phyloP scores from a whole-genome alignment of 1,140 invertebrate species.

The Heterodera carotae region DNA sequence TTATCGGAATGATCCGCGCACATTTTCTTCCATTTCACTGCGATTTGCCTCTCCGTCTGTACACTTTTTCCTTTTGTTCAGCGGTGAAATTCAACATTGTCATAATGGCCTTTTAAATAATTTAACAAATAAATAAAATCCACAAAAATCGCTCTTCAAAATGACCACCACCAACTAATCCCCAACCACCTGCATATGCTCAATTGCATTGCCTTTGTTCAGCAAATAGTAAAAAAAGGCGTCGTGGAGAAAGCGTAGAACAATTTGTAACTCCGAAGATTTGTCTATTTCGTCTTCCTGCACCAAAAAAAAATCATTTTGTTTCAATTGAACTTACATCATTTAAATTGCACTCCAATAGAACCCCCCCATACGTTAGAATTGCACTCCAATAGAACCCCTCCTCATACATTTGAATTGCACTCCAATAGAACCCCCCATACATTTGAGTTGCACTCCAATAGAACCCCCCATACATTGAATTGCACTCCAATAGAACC shows the following conservation, averaged over 20 bases:
- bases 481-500: too few relatives aligned
- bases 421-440: too few relatives aligned
- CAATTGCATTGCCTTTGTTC: constrained; percentile 58
- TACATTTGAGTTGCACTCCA: too few relatives aligned
- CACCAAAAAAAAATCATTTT: constrained; percentile 20
- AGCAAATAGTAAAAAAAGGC: constrained; percentile 65
- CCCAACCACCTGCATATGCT: constrained; percentile 59
- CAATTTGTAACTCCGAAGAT: constrained; percentile 60
- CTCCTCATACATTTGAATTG: too few relatives aligned
- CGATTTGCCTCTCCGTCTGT: constrained; percentile 56
- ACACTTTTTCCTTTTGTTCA: constrained; percentile 59
- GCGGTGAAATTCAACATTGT: constrained; percentile 64
- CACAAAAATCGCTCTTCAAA: not conserved
- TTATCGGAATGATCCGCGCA: too few relatives aligned
- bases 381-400: too few relatives aligned
- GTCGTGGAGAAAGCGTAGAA: constrained; percentile 61
- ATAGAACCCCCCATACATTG: too few relatives aligned
- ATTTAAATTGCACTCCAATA: not conserved
- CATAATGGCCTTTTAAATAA: constrained; percentile 59
- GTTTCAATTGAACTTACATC: not conserved
- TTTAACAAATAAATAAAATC: not conserved
- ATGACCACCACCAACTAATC: constrained; percentile 16
- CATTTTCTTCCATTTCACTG: constrained; percentile 34
- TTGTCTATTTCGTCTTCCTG: constrained; percentile 54
- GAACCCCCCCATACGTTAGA: constrained; percentile 22